phyloP scores from a whole-genome alignment of 1,140 invertebrate genomes.

The Acyrthosiphon pisum region DNA sequence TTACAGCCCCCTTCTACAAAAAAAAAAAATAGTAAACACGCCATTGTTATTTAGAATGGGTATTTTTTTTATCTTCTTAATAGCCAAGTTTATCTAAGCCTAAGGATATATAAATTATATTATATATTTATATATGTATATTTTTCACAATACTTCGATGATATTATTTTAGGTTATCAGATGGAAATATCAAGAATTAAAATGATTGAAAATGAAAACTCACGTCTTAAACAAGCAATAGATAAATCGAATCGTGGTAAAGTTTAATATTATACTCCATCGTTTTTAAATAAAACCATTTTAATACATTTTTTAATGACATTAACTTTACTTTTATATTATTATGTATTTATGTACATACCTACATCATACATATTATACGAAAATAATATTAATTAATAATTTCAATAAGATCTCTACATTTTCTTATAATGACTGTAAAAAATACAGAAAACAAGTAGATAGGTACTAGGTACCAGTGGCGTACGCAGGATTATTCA shows the following conservation, averaged over 20 bases:
- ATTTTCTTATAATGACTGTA: not conserved
- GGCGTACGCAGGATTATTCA: too few species aligned
- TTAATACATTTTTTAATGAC: not conserved
- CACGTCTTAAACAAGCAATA: not conserved
- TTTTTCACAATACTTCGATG: not conserved
- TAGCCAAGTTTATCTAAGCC: not conserved
- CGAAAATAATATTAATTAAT: not conserved
- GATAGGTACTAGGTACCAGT: too few species aligned
- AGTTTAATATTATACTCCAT: not conserved
- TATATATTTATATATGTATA: not conserved
- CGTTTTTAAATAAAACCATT: not conserved
- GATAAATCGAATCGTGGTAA: constrained; percentile 27
- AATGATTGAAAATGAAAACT: constrained; percentile 48
- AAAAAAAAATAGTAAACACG: not conserved
- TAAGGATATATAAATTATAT: not conserved
- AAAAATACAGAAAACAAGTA: not conserved
- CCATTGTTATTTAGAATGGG: not conserved
- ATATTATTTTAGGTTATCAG: constrained; percentile 28
- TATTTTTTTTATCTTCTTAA: not conserved
- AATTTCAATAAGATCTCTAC: not conserved
- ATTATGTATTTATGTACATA: not conserved
- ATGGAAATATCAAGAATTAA: constrained; percentile 43
- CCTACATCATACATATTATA: not conserved
- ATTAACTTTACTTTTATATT: not conserved
- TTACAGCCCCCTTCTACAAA: not conserved